Percentiles rank a stretch among this genome's conserved stretches.
These are phyloP conservation scores for Xestoiulus laeticollis DNA, from an alignment of 2,888 invertebrate species.

Conservation along the genomic window DNA sequence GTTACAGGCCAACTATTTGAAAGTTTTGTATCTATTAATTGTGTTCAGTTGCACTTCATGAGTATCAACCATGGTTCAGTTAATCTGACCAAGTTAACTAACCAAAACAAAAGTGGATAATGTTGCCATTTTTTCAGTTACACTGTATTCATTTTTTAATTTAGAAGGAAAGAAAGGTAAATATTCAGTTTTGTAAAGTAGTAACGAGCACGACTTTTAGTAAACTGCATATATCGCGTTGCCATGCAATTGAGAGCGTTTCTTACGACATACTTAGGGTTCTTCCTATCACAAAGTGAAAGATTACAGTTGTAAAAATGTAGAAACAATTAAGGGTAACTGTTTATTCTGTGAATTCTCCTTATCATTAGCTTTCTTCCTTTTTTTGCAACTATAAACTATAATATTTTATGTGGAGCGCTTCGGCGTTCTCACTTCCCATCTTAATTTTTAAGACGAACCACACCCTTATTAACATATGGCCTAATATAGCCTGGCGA, in stretches of 20 bases:
- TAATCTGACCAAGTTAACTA: too few species aligned
- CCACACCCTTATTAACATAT: slow-evolving; percentile 9
- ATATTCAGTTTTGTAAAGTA: background rate
- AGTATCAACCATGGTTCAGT: too few species aligned
- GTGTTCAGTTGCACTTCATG: too few species aligned
- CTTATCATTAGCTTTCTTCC: background rate
- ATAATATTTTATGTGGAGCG: background rate
- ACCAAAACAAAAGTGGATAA: background rate
- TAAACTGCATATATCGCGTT: background rate
- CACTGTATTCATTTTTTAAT: background rate
- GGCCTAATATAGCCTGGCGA: background rate
- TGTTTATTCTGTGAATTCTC: background rate
- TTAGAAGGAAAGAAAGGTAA: background rate
- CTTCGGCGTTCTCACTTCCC: background rate
- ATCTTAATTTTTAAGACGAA: background rate
- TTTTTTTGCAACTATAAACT: background rate
- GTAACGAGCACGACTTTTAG: background rate
- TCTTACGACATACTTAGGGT: background rate
- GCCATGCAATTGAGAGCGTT: background rate
- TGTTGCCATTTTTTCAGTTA: background rate
- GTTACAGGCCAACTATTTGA: too few species aligned
- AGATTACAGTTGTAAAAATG: background rate
- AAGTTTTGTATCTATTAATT: too few species aligned
- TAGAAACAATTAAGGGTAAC: background rate
- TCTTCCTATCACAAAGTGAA: background rate